Percentiles rank a stretch among this genome's conserved stretches.
Evolutionary conservation across 2,888 invertebrate genomes (phyloP).

Genomic region (Heliconius cydno): DNA sequence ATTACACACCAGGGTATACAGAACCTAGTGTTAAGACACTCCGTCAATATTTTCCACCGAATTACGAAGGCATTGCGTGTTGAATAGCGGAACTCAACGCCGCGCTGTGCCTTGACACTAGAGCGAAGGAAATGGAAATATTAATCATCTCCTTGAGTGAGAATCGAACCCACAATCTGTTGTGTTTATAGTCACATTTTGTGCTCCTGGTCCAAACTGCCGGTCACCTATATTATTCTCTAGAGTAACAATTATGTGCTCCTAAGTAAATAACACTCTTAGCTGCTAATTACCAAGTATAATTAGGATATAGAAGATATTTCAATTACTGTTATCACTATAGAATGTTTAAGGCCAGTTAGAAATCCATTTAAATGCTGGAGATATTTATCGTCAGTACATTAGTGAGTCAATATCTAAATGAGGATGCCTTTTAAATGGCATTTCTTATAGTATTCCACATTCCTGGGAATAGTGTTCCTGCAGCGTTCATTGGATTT

Average conservation of each 20-base stretch:
- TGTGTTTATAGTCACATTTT: too few species aligned
- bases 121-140: too few species aligned
- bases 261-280: slow-evolving; percentile 1
- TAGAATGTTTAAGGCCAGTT: slow-evolving; percentile 3
- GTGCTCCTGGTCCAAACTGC: neutral
- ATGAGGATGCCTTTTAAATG: slow-evolving; percentile 19
- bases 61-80: too few species aligned
- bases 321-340: neutral
- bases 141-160: too few species aligned
- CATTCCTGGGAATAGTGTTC: neutral
- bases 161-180: too few species aligned
- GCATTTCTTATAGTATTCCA: neutral
- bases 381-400: slow-evolving; percentile 18
- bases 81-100: too few species aligned
- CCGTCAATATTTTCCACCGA: too few species aligned
- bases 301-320: slow-evolving; percentile 1
- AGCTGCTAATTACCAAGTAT: slow-evolving; percentile 3
- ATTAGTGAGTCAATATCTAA: slow-evolving; percentile 3
- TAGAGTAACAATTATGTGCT: neutral
- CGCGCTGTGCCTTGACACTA: too few species aligned
- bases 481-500: neutral
- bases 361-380: slow-evolving; percentile 3
- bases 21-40: too few species aligned
- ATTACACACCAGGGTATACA: too few species aligned
- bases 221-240: neutral